Evolutionary conservation across 2,797 vertebrate genomes (phyloP).

Genomic region (Loris lydekkerianus): DNA sequence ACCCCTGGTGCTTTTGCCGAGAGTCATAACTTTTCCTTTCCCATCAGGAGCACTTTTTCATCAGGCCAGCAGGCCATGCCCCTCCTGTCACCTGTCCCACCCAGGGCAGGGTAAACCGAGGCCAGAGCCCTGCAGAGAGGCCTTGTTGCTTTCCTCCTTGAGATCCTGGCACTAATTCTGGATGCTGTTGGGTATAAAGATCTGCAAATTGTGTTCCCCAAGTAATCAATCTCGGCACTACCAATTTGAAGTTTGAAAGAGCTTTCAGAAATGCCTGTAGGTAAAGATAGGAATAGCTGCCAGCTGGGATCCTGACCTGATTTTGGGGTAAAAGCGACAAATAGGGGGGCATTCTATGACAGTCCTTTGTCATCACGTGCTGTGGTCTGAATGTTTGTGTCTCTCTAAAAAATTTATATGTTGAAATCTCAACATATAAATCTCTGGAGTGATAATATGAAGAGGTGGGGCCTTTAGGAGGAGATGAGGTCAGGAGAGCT

Average conservation of each 20-base stretch:
- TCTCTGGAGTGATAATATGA: neutral
- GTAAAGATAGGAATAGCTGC: neutral
- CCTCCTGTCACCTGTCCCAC: neutral
- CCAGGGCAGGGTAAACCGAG: neutral
- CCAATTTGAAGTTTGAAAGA: slow-evolving; percentile 19
- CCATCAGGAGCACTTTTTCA: accelerated
- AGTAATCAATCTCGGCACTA: neutral
- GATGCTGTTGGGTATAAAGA: slow-evolving; percentile 3
- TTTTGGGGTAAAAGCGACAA: slow-evolving; percentile 39
- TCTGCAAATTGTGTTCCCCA: neutral
- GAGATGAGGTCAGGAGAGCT: neutral
- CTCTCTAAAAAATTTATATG: neutral
- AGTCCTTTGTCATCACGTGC: neutral
- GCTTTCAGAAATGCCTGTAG: slow-evolving; percentile 1
- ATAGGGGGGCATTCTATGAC: neutral
- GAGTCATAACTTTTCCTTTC: neutral
- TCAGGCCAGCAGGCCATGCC: neutral
- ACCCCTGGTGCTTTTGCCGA: neutral
- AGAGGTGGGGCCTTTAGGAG: neutral
- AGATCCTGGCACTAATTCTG: neutral
- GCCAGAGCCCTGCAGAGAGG: neutral
- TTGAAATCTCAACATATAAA: neutral
- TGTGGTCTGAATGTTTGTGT: neutral
- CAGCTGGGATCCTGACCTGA: slow-evolving; percentile 2
- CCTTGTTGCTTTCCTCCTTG: neutral